A percentile compares a stretch with the other conserved stretches of the same genome.
Conservation (phyloP, 2,888 invertebrate genomes). For the Oxycera nigricornis region DNA sequence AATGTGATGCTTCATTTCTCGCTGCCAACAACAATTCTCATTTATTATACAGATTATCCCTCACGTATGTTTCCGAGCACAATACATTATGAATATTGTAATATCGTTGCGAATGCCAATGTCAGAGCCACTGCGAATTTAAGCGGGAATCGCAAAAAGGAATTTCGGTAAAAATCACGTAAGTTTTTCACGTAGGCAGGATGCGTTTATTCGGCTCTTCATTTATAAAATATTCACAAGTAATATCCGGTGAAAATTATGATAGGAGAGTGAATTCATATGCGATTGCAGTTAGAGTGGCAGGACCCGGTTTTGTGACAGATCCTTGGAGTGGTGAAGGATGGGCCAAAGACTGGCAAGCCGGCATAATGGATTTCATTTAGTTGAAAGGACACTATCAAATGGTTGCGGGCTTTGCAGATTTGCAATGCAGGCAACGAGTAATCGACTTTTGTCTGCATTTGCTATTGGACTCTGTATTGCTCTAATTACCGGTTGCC, state of each 20-base stretch:
- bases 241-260: constrained; percentile 39
- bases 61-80: background rate
- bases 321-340: no score
- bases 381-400: no score
- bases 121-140: background rate
- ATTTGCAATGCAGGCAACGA: no score
- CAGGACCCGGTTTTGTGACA: no score
- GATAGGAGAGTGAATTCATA: constrained; percentile 6
- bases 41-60: constrained; percentile 17
- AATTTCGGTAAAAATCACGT: background rate
- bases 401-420: no score
- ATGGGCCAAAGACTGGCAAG: no score
- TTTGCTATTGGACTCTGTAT: no score
- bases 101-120: background rate
- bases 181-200: constrained; percentile 18
- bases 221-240: constrained; percentile 17
- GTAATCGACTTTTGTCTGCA: no score
- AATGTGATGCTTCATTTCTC: background rate
- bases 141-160: background rate
- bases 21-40: background rate
- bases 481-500: no score
- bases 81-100: constrained; percentile 13
- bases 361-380: no score
- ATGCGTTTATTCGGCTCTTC: constrained; percentile 14
- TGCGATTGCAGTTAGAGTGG: background rate